Evolutionary conservation across 2,113 vertebrate species (phyloP).

Genomic region (Thunnus thynnus): DNA sequence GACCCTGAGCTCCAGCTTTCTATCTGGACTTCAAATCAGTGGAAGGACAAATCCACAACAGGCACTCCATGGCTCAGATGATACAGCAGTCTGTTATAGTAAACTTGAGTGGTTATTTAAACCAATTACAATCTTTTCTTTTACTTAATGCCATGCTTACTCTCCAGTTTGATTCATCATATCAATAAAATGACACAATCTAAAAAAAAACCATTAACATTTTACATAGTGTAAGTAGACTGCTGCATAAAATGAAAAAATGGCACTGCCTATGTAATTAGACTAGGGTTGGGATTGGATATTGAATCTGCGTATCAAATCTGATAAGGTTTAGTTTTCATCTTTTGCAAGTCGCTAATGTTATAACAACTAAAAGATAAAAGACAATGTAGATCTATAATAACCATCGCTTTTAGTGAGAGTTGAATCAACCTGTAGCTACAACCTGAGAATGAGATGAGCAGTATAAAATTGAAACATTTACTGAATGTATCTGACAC

Average conservation of each 20-base stretch:
- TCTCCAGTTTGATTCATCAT: no score
- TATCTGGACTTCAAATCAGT: constrained; percentile 4
- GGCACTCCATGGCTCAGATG: not conserved
- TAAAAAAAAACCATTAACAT: no score
- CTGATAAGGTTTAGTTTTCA: no score
- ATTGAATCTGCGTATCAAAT: not conserved
- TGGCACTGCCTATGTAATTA: no score
- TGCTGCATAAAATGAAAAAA: no score
- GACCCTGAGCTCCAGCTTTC: not conserved
- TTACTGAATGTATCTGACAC: not conserved
- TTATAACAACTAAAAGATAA: no score
- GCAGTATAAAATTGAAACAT: not conserved
- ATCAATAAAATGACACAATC: no score
- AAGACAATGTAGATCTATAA: no score
- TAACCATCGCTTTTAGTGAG: no score
- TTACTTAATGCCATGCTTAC: not conserved
- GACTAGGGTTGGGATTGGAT: not conserved
- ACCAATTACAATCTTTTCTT: not conserved
- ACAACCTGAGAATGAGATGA: not conserved
- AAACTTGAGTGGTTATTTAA: not conserved
- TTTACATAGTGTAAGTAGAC: no score
- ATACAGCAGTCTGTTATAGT: not conserved
- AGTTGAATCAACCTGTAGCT: no score
- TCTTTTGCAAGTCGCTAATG: no score
- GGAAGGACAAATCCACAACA: not conserved